Conservation (phyloP, 2,113 vertebrate genomes). For the Terrapene triunguis region DNA sequence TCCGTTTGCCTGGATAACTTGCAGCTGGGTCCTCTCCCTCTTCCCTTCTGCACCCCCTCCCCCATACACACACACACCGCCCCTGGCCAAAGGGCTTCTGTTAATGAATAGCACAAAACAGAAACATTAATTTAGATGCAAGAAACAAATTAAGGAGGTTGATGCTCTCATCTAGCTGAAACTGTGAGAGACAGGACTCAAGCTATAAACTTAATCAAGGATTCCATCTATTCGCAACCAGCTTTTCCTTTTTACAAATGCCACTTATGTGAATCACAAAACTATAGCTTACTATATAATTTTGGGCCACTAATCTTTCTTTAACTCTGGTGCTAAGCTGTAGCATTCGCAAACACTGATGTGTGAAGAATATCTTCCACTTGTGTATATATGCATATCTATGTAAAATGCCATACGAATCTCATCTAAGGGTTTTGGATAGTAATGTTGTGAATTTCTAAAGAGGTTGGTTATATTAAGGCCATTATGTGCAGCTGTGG, state of each 20-base stretch:
- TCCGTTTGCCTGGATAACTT: conserved; percentile 51
- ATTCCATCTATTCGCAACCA: background rate
- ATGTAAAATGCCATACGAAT: accelerated
- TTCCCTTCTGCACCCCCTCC: background rate
- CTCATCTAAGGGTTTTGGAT: accelerated
- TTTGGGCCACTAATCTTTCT: background rate
- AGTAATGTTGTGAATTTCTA: background rate
- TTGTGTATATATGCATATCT: background rate
- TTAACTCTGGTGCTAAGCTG: background rate
- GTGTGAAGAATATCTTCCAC: background rate
- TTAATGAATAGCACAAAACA: background rate
- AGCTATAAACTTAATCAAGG: background rate
- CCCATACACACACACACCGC: background rate
- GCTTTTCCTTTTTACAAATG: background rate
- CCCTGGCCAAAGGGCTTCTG: background rate
- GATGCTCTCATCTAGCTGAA: background rate
- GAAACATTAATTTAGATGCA: background rate
- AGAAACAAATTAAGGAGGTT: background rate
- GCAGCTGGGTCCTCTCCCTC: background rate
- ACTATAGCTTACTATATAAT: background rate
- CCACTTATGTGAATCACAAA: accelerated
- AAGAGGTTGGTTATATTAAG: background rate
- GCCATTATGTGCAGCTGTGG: background rate
- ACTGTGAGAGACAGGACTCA: background rate
- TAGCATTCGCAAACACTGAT: background rate